phyloP scores from a whole-genome alignment of 2,113 vertebrate genomes.

The Eurypyga helias region DNA sequence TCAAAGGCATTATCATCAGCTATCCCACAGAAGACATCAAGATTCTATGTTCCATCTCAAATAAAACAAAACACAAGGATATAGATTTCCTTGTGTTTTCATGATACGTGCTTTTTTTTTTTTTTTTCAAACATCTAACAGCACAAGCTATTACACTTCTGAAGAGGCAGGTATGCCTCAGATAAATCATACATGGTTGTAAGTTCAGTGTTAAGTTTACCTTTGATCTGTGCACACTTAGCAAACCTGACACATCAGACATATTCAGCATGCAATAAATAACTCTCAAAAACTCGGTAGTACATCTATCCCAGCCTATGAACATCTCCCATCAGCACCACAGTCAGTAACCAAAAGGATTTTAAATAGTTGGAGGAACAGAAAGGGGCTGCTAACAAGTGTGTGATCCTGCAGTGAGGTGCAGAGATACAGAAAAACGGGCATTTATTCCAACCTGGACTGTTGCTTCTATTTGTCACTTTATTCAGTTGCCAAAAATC shows the following conservation, averaged over 20 bases:
- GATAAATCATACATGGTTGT: not conserved
- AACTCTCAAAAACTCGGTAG: not conserved
- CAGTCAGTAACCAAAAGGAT: not conserved
- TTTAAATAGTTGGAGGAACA: not conserved
- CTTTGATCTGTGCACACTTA: not conserved
- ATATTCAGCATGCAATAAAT: not conserved
- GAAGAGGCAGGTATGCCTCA: not conserved
- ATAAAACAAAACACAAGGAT: not conserved
- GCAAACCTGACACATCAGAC: not conserved
- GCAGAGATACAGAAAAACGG: not conserved
- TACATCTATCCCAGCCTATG: not conserved
- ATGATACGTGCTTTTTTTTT: not conserved
- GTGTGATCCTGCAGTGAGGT: not conserved
- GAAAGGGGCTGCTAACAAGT: not conserved
- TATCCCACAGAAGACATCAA: not conserved
- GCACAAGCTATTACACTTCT: not conserved
- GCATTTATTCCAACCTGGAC: not conserved
- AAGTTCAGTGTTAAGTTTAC: not conserved
- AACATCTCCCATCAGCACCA: not conserved
- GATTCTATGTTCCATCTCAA: not conserved
- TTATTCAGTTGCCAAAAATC: not conserved
- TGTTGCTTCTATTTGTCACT: not conserved
- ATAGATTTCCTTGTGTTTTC: not conserved
- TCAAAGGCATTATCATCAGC: not conserved
- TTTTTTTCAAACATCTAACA: not conserved